Evolutionary conservation across 2,113 vertebrate genomes (phyloP).

Genomic region (Carlito syrichta): DNA sequence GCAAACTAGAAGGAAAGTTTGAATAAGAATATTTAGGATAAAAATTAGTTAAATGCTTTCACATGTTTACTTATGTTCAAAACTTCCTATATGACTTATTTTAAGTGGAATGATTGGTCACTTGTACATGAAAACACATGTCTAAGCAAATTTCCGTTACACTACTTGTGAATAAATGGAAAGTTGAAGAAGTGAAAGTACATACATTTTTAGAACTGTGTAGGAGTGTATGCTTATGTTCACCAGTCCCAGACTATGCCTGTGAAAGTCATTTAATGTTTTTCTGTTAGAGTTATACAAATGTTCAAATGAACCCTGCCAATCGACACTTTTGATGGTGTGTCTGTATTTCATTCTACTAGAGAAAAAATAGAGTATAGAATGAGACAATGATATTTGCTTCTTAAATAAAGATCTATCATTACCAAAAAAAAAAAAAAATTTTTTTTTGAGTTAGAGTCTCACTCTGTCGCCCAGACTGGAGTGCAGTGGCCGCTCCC

Average conservation of each 20-base stretch:
- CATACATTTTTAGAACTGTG: neutral
- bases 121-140: neutral
- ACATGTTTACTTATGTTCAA: neutral
- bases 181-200: neutral
- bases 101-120: neutral
- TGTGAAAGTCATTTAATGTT: neutral
- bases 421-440: neutral
- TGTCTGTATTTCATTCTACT: neutral
- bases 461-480: no score
- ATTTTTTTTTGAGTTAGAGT: no score
- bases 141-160: neutral
- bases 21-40: neutral
- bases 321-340: neutral
- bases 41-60: neutral
- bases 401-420: neutral
- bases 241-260: neutral
- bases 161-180: neutral
- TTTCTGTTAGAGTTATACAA: neutral
- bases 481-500: no score
- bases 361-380: neutral
- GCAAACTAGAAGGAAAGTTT: neutral
- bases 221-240: neutral
- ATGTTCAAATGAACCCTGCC: neutral
- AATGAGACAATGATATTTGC: neutral
- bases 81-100: neutral